Base-by-base conservation (phyloP, 1,140 invertebrate genomes). In the Polypedilum pembai region DNA sequence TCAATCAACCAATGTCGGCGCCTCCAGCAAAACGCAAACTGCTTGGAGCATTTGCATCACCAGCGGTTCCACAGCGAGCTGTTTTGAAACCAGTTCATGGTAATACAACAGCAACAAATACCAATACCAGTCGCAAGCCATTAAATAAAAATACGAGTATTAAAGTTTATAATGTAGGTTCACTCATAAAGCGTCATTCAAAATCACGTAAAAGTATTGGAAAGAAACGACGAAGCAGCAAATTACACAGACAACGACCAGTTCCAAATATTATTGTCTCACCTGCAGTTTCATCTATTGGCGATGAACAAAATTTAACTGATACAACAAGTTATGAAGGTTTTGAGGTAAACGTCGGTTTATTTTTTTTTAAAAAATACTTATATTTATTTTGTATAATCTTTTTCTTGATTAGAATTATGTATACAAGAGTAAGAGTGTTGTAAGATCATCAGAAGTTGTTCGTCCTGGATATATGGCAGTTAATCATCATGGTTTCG, bases 151-250 rank as follows among this genome's bases (percentile, higher is more conserved):
- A 18, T 69, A 20, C 17, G 8, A 69, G 18, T 10, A 2, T 69
- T 3, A 69, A 69, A 69, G 20, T 69, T 21, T 69, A 69, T 21
- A 69, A 69, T 69, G 65, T 69, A 20, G 65, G 65, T 18, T 69
- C 65, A 0, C n/a, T 69, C 1, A 69, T 69, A 1, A 69, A 69
- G 10, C 65, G 65, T 21, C 65, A 18, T 18, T 69, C 65, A 69
- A 69, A 20, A 10, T 20, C 65, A 21, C 65, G 65, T 10, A 69
- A 69, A 18, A 69, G 65, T 21, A 20, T 69, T 69, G 65, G 65
- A 0, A 69, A 69, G 20, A 69, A 69, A 69, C 17, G 65, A 10
- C n/a, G 20, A 69, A 69, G 65, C 20, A 56, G 45, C 45, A 15
- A 33, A 33, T 33, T 56, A 12, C 45, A 56, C 4, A 56, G 7